A percentile compares a stretch with the other conserved stretches of the same genome.
Evolutionary conservation across 2,797 vertebrate species (phyloP).

Genomic region (Rhinatrema bivittatum): DNA sequence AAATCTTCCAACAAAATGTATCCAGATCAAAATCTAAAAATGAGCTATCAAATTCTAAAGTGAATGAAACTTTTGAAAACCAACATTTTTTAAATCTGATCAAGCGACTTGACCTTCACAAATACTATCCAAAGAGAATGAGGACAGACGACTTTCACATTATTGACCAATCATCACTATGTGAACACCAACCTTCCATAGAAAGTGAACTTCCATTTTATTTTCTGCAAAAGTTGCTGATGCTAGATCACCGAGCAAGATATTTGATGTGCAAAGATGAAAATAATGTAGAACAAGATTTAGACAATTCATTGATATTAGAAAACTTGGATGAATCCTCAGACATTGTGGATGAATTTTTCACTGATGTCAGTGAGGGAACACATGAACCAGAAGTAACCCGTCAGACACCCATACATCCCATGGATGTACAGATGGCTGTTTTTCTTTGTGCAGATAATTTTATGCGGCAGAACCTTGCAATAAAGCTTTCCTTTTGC

Average conservation of each 20-base stretch:
- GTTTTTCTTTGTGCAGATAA: conserved; percentile 51
- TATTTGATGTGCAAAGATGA: conserved; percentile 19
- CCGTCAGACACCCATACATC: conserved; percentile 25
- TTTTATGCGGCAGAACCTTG: conserved; percentile 50
- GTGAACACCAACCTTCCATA: conserved; percentile 15
- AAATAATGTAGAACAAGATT: background rate
- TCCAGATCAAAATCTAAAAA: background rate
- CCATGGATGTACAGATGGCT: conserved; percentile 60
- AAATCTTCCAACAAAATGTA: background rate
- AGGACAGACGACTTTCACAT: conserved; percentile 24
- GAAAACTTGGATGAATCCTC: background rate
- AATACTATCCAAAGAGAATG: conserved; percentile 36
- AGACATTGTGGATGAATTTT: conserved; percentile 8
- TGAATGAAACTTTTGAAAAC: no score
- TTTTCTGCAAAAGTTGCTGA: conserved; percentile 43
- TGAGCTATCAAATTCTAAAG: no score
- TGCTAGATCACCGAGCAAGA: conserved; percentile 42
- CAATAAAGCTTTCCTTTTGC: conserved; percentile 45
- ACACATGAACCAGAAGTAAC: background rate
- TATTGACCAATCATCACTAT: conserved; percentile 21
- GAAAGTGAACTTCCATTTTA: conserved; percentile 23
- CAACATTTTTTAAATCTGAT: conserved; percentile 29
- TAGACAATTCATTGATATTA: background rate
- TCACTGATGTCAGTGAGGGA: background rate
- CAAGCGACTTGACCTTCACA: conserved; percentile 27